Evolutionary conservation across 1,140 invertebrate genomes (phyloP), one percentile per base, ranked within the genome.

Genomic region (Subanguina moxae): DNA sequence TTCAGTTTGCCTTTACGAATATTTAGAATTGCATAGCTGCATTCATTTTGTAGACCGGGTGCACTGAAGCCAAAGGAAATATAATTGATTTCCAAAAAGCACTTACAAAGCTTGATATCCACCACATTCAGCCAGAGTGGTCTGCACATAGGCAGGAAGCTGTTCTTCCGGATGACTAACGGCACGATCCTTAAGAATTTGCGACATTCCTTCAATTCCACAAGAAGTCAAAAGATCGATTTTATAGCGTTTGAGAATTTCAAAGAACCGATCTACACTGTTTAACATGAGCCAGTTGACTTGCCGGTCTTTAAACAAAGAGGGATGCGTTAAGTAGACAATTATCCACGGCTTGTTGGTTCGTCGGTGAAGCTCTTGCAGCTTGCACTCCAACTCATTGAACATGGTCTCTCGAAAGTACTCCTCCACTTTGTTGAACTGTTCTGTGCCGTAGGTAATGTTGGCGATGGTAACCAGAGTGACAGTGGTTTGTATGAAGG

Each of bases 341-440:
- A 65, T 25, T 13, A 65, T 65, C 64, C 64, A 65, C 11, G 64
- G 64, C 27, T 57, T 52, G 30, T 65, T 43, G 23, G 11, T 32
- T 15, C 64, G 64, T 17, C 19, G 52, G 57, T 65, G 64, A 11
- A 65, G n/a, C 59, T 63, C 64, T 59, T 65, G 64, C 9, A 65
- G 17, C 27, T 65, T 65, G 64, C 64, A 65, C 17, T 65, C 64
- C 48, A 65, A 28, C 17, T 65, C 64, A 19, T 65, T 65, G 11
- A 65, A 19, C 64, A 65, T 65, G 11, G 59, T 65, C 64, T 65
- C 64, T 48, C 64, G 19, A 25, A 65, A 65, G 27, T 57, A 65
- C 48, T 52, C 25, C 9, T 63, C 45, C 11, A 65, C 64, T 30
- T 65, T 30, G 27, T 65, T 21, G 48, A 65, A 65, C 27, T 65